Evolutionary conservation across 2,797 vertebrate species (phyloP).

Genomic region (Megalops cyprinoides): DNA sequence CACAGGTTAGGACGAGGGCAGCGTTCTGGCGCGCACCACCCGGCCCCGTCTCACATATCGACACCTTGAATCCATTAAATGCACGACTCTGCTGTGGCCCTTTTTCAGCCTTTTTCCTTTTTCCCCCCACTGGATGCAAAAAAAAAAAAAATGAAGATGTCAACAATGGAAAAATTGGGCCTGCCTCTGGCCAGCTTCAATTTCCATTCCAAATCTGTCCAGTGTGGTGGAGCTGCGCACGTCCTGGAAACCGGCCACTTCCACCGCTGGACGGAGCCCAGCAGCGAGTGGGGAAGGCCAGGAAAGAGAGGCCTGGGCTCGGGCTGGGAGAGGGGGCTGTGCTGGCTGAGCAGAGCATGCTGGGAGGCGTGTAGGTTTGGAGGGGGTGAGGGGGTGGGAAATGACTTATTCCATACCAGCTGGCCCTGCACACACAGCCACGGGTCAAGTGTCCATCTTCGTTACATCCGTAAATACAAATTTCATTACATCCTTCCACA

Average conservation of each 20-base stretch:
- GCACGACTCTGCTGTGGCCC: constrained; percentile 13
- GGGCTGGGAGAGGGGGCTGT: constrained; percentile 38
- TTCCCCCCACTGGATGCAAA: not conserved
- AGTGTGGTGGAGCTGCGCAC: constrained; percentile 27
- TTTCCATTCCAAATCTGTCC: constrained; percentile 44
- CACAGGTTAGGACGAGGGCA: constrained; percentile 25
- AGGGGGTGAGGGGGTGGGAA: no score
- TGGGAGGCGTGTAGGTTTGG: no score
- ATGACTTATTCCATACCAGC: not conserved
- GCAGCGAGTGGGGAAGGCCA: constrained; percentile 34
- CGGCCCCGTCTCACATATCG: constrained; percentile 27
- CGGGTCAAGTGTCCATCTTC: constrained; percentile 55
- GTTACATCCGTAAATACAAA: constrained; percentile 41
- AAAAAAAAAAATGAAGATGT: constrained; percentile 51
- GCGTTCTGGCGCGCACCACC: constrained; percentile 24
- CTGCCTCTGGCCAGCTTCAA: constrained; percentile 35
- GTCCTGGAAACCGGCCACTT: constrained; percentile 47
- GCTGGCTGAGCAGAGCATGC: constrained; percentile 12
- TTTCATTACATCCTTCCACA: constrained; percentile 57
- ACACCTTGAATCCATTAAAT: constrained; percentile 34
- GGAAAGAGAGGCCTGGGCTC: constrained; percentile 13
- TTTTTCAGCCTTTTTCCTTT: constrained; percentile 17
- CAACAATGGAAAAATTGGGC: constrained; percentile 52
- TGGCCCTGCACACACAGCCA: constrained; percentile 40
- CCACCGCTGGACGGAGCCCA: constrained; percentile 40